phyloP scores from a whole-genome alignment of 2,113 vertebrate species.

The Trachemys scripta region DNA sequence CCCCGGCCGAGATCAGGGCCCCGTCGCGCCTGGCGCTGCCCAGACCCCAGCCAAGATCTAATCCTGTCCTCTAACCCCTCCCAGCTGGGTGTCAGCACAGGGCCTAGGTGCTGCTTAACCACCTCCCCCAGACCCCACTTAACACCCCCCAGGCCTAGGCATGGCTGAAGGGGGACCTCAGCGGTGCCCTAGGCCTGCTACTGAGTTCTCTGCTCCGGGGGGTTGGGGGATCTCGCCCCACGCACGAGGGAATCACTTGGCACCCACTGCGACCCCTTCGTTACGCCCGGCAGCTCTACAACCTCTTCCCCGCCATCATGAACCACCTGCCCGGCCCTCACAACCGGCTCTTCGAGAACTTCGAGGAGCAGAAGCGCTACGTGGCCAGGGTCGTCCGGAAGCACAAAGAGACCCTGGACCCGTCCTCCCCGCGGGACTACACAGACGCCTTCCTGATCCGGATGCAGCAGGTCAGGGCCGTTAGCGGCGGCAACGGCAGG shows the following conservation, averaged over 20 bases:
- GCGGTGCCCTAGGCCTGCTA: not conserved
- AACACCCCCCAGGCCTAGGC: too few relatives aligned
- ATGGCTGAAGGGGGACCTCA: too few relatives aligned
- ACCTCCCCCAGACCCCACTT: not conserved
- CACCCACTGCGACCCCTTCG: not conserved
- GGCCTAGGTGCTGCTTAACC: not conserved
- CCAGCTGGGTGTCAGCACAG: too few relatives aligned
- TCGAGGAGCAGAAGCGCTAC: constrained; percentile 30
- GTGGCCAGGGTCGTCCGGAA: constrained; percentile 60
- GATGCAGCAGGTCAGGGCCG: constrained; percentile 52
- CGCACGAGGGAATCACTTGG: not conserved
- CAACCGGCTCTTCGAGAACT: constrained; percentile 18
- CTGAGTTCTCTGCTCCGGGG: not conserved
- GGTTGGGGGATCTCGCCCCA: not conserved
- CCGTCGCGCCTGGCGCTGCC: rapidly evolving
- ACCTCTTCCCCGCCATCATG: not conserved
- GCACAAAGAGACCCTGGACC: constrained; percentile 44
- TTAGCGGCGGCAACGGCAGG: not conserved
- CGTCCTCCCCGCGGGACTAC: constrained; percentile 48
- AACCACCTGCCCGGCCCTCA: constrained; percentile 21
- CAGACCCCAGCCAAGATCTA: too few relatives aligned
- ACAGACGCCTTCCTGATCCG: constrained; percentile 72
- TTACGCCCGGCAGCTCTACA: not conserved
- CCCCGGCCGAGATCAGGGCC: not conserved
- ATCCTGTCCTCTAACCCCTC: not conserved